Percentiles rank a stretch among this genome's conserved stretches.
Conservation (phyloP, 2,113 vertebrate genomes). For the Barnardius zonarius region DNA sequence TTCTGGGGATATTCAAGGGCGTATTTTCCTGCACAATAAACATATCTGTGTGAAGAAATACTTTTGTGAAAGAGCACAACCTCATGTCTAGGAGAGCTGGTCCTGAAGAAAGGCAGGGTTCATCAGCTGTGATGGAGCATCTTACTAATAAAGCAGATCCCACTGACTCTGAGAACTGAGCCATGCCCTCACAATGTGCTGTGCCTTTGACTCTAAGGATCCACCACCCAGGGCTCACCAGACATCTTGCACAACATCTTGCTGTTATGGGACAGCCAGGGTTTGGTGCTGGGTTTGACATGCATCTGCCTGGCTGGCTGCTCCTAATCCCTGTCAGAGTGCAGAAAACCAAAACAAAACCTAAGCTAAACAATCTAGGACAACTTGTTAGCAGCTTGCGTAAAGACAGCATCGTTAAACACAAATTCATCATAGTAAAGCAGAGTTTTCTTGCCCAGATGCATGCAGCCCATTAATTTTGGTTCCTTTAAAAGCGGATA, state of each 20-base stretch:
- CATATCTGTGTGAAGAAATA: background rate
- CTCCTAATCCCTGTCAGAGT: background rate
- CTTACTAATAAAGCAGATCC: background rate
- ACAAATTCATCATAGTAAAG: background rate
- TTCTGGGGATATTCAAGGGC: background rate
- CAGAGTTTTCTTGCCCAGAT: background rate
- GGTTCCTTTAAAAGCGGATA: background rate
- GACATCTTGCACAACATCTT: background rate
- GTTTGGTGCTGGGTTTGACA: background rate
- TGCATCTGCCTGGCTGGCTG: background rate
- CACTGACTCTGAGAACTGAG: background rate
- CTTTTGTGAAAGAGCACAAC: background rate
- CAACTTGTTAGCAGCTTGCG: background rate
- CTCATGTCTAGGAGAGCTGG: background rate
- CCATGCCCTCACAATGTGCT: background rate
- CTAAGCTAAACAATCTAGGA: background rate
- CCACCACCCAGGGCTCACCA: background rate
- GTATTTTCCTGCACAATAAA: background rate
- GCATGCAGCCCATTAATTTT: background rate
- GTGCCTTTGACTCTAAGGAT: background rate
- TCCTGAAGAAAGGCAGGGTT: background rate
- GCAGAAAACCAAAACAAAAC: background rate
- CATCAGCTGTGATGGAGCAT: rapidly evolving
- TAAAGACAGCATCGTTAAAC: background rate
- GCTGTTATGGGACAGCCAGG: background rate